phyloP scores from a whole-genome alignment of 2,888 invertebrate species.

The Coremacera marginata region DNA sequence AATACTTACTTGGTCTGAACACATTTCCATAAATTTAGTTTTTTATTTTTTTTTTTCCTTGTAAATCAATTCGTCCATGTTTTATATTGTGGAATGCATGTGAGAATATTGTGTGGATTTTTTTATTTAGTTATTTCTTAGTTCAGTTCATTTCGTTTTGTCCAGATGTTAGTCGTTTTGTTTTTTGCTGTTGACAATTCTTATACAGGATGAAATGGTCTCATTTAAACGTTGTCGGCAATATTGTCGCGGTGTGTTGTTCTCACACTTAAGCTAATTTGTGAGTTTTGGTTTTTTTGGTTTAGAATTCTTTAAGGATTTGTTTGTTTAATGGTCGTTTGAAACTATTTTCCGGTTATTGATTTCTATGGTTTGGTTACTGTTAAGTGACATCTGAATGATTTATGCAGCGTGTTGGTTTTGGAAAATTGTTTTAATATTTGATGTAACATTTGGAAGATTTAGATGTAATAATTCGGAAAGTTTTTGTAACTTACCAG shows the following conservation, averaged over 20 bases:
- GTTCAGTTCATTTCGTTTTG: background rate
- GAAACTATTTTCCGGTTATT: constrained; percentile 65
- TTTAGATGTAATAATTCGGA: no score
- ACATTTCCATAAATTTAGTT: background rate
- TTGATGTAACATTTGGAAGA: no score
- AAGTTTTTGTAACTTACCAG: no score
- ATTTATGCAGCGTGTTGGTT: constrained; percentile 6
- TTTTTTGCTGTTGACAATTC: constrained; percentile 18
- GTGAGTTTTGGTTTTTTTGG: constrained; percentile 62
- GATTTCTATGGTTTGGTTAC: constrained; percentile 38
- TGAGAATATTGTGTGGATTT: background rate
- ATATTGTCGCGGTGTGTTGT: constrained; percentile 45
- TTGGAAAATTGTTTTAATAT: no score
- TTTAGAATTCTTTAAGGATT: constrained; percentile 54
- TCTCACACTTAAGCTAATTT: constrained; percentile 67
- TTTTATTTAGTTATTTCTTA: background rate
- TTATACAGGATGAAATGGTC: constrained; percentile 30
- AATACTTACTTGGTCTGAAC: background rate
- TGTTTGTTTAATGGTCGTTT: constrained; percentile 54
- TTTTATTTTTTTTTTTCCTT: background rate
- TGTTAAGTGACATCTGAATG: constrained; percentile 11
- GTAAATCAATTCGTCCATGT: background rate
- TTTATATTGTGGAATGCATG: constrained; percentile 1
- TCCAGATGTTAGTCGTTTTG: constrained; percentile 48
- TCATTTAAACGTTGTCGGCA: constrained; percentile 20